Evolutionary conservation across 2,113 vertebrate genomes (phyloP), one percentile per base, ranked within the genome.

Genomic region (Engystomops pustulosus): DNA sequence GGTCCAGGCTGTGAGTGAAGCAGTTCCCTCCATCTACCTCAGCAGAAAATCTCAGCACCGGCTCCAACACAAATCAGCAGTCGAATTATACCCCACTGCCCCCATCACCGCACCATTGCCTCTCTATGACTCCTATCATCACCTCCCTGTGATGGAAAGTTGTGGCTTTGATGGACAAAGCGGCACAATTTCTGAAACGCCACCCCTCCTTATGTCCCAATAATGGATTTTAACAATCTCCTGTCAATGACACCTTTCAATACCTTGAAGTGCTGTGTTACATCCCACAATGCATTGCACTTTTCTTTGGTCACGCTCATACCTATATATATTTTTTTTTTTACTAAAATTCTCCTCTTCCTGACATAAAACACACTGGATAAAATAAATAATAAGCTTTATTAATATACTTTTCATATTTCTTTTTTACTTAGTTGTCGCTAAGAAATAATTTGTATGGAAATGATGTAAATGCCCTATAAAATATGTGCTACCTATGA

Each of bases 361-460:
- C 71, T 49, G 44, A 74, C 51, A 78, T 41, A 78, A 78, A 58
- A 58, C 75, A 78, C 75, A 44, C 10, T 60, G 32, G n/a, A 23
- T 60, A 78, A 41, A 60, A 78, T 58, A 78, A 60, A 78, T 58
- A n/a, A 38, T 15, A 78, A 58, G 51, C 51, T 78, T 78, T 60
- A 76, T 53, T 76, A 15, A 12, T 41, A 8, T 41, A 5, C 4
- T 41, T 41, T 5, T 41, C 8, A 41, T 41, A 41, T 41, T 41
- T 41, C 38, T 58, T 41, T 23, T 49, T 4, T 15, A 53, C 25
- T 49, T 8, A 8, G 15, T 51, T 36, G 34, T 34, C 41, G 34
- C 75, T 58, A 78, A 58, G 12, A 60, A 60, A 58, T 41, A 20
- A 58, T 58, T 41, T 60, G 17, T 55, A 51, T 32, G 49, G 12